These are phyloP conservation scores for Pagrus major DNA, from an alignment of 2,113 vertebrate genomes.

Conservation along the genomic window DNA sequence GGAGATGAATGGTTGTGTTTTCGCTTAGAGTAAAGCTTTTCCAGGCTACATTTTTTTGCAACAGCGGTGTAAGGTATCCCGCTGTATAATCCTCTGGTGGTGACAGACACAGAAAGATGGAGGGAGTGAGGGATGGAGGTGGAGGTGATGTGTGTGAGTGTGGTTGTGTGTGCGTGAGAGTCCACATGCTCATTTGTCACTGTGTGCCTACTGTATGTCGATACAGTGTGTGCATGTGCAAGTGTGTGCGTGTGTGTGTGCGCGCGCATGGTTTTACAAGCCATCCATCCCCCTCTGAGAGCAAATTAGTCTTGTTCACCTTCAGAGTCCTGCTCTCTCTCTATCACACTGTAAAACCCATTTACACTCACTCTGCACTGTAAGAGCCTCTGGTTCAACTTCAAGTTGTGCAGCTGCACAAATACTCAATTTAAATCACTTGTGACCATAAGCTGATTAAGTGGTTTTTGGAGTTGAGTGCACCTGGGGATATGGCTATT, in stretches of 20 bases:
- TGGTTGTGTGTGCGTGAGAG: background rate
- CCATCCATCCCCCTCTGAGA: slow-evolving; percentile 41
- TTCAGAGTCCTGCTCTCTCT: slow-evolving; percentile 42
- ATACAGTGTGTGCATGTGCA: slow-evolving; percentile 12
- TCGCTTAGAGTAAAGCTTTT: slow-evolving; percentile 64
- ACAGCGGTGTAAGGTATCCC: slow-evolving; percentile 74
- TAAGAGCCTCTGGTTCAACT: slow-evolving; percentile 44
- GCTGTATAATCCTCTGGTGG: slow-evolving; percentile 74
- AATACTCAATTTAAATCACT: slow-evolving; percentile 56
- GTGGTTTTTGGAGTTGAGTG: slow-evolving; percentile 33
- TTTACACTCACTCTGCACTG: slow-evolving; percentile 33
- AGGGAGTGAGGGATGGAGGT: slow-evolving; percentile 71
- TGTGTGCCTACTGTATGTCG: slow-evolving; percentile 37
- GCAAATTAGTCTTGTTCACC: slow-evolving; percentile 60
- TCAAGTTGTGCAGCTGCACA: slow-evolving; percentile 66
- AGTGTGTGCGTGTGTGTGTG: background rate
- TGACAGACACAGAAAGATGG: slow-evolving; percentile 69
- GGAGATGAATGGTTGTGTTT: slow-evolving; percentile 66
- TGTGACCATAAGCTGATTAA: slow-evolving; percentile 57
- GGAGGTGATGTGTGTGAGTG: slow-evolving; percentile 40
- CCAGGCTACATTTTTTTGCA: slow-evolving; percentile 60
- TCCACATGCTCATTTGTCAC: slow-evolving; percentile 51
- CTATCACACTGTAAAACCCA: slow-evolving; percentile 50
- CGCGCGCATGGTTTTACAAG: slow-evolving; percentile 1
- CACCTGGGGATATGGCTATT: slow-evolving; percentile 19